Base-by-base conservation (phyloP, 2,797 vertebrate species). In the Chelidonichthys spinosus region DNA sequence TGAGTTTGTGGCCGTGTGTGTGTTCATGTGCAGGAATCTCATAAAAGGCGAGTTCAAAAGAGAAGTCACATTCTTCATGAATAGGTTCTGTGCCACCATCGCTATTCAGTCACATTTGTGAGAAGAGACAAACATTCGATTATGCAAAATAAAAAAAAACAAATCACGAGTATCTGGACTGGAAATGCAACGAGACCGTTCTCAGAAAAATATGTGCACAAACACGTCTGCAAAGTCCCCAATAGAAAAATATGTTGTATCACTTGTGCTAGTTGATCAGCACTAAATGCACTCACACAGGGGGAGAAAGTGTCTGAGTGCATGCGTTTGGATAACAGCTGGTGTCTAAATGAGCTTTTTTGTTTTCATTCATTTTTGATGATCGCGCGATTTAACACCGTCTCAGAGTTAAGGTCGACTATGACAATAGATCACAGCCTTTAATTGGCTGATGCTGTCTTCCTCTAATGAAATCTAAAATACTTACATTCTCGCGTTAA, bases 281-380 rank as follows among this genome's bases (percentile, higher is more conserved):
- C 3, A 49, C 37, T 50, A 49, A 71, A 62, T 52, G 11, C 9
- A 11, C 18, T 66, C 55, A 54, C 36, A 70, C 11, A 54, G 2
- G 47, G 39, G 43, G 37, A 67, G 18, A 72, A 1, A 33, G 4
- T 52, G 5, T 76, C 44, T 66, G 15, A 69, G 66, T 44, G 14
- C 10, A 63, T 3, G 14, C 49, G 49, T 53, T 72, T 44, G 73
- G 56, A 65, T 65, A 33, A 69, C 25, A 54, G 64, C 52, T 63
- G 52, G 13, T 47, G 35, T 63, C 44, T 68, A 33, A 62, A 81
- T 43, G 33, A 17, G 17, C n/a, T 32, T 61, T 25, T 79, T 61
- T 68, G n/a, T 72, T n/a, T 64, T 13, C 9, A 58, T 77, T 61
- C 44, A 68, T 70, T 59, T 80, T 66, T 70, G 18, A 63, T 82